Conservation (phyloP, 2,113 vertebrate species). For the Tauraco erythrolophus region DNA sequence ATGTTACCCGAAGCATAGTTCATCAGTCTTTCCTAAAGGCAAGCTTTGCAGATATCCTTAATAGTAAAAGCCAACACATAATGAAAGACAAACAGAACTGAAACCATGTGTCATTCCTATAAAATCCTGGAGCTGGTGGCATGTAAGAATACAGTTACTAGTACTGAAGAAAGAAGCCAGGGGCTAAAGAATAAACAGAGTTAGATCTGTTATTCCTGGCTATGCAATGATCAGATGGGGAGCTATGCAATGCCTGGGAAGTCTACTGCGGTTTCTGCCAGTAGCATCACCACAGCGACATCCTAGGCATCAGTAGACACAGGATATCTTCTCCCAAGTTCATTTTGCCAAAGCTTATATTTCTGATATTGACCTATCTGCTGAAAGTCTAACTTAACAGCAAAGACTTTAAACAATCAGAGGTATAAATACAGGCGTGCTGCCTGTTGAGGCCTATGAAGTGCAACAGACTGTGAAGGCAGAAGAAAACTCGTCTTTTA, state of each 20-base stretch:
- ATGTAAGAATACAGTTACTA: not conserved
- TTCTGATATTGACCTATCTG: not conserved
- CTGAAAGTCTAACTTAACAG: not conserved
- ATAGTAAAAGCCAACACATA: not conserved
- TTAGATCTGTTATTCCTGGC: not conserved
- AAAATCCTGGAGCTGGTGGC: not conserved
- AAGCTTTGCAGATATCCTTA: not conserved
- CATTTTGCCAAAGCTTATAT: not conserved
- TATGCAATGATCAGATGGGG: too few relatives aligned
- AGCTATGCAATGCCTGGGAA: rapidly evolving
- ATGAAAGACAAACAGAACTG: not conserved
- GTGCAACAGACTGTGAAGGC: not conserved
- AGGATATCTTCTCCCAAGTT: not conserved
- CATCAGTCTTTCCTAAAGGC: not conserved
- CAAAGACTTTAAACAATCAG: not conserved
- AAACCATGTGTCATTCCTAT: not conserved
- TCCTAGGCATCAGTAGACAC: not conserved
- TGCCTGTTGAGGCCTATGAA: not conserved
- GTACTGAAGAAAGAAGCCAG: not conserved
- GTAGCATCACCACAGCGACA: not conserved
- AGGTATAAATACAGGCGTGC: not conserved
- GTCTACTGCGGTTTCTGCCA: not conserved
- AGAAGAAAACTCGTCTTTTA: not conserved
- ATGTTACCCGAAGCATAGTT: not conserved
- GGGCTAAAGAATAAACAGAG: not conserved